These are phyloP conservation scores for Caenorhabditis zanzibari DNA, from an alignment of 2,888 invertebrate species.

Conservation along the genomic window DNA sequence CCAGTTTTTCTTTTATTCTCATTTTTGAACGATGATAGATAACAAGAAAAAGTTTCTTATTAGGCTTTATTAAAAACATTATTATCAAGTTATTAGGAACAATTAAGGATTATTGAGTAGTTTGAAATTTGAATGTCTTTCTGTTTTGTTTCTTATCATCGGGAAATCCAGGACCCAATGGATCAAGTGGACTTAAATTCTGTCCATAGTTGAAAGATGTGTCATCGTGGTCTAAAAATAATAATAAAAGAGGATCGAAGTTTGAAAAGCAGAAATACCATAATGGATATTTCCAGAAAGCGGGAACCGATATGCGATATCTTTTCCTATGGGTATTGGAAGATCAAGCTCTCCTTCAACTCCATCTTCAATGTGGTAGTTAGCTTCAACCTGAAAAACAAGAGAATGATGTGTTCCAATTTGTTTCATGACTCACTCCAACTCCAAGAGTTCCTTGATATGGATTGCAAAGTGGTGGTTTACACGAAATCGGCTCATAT, in stretches of 20 bases:
- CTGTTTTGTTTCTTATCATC: slow-evolving; percentile 33
- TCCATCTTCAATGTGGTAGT: slow-evolving; percentile 68
- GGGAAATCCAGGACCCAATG: slow-evolving; percentile 46
- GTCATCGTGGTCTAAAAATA: slow-evolving; percentile 63
- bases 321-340: slow-evolving; percentile 67
- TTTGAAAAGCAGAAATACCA: slow-evolving; percentile 8
- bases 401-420: background rate
- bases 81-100: too few relatives aligned
- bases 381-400: slow-evolving; percentile 61
- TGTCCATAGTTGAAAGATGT: slow-evolving; percentile 62
- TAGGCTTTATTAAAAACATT: background rate
- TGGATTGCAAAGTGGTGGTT: slow-evolving; percentile 75
- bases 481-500: slow-evolving; percentile 70
- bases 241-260: background rate
- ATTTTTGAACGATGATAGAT: slow-evolving; percentile 21
- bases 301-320: slow-evolving; percentile 63
- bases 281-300: slow-evolving; percentile 67
- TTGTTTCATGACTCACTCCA: slow-evolving; percentile 56
- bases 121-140: background rate
- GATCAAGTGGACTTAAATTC: slow-evolving; percentile 63
- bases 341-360: slow-evolving; percentile 71
- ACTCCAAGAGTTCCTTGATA: slow-evolving; percentile 69
- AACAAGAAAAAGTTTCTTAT: slow-evolving; percentile 8
- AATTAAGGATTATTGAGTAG: too few relatives aligned
- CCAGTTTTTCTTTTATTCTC: slow-evolving; percentile 25